A percentile compares a stretch with the other conserved stretches of the same genome.
Evolutionary conservation across 2,888 invertebrate genomes (phyloP).

Genomic region (Dromius quadrimaculatus): DNA sequence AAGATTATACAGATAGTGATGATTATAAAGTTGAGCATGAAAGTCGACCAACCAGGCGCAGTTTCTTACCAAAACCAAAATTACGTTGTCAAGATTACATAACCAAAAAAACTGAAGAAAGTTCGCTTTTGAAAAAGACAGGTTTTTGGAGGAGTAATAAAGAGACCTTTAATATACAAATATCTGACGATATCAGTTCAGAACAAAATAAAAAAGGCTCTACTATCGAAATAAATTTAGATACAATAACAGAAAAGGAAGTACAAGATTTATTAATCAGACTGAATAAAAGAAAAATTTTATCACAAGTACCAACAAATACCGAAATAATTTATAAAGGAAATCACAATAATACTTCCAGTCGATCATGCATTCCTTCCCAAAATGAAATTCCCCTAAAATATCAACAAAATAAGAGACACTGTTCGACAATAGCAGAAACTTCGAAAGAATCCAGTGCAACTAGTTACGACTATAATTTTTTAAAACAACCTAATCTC

Average conservation of each 20-base stretch:
- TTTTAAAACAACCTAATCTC: no score
- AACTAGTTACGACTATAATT: no score
- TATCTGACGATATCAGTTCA: neutral
- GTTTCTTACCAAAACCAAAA: neutral
- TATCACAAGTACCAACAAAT: no score
- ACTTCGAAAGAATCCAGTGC: no score
- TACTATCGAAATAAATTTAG: neutral
- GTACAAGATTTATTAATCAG: neutral
- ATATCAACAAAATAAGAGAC: no score
- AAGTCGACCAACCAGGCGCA: neutral
- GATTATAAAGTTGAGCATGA: neutral
- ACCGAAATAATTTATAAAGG: no score
- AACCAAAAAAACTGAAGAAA: neutral
- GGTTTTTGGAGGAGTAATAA: neutral
- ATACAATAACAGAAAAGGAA: neutral
- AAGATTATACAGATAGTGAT: neutral
- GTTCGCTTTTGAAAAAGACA: neutral
- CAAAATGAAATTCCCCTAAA: no score
- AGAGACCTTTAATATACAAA: neutral
- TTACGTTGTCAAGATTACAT: slow-evolving; percentile 12
- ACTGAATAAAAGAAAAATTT: neutral
- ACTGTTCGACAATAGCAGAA: no score
- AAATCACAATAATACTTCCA: no score
- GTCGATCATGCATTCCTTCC: no score
- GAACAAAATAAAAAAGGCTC: neutral